Evolutionary conservation across 2,888 invertebrate genomes (phyloP).

Genomic region (Callosobruchus maculatus): DNA sequence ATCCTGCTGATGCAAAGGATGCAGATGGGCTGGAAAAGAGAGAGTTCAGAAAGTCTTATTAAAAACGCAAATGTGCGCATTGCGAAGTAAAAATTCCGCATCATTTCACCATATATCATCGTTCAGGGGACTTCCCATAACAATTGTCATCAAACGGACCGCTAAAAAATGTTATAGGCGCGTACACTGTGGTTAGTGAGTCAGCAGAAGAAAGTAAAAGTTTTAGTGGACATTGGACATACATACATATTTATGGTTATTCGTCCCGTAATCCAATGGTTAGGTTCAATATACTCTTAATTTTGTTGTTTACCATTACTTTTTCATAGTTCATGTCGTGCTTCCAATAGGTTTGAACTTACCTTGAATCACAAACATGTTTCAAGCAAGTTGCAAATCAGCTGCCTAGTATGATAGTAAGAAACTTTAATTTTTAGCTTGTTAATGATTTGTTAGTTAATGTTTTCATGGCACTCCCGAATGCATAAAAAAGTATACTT

Average conservation of each 20-base stretch:
- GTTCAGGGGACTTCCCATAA: background rate
- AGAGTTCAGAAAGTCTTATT: background rate
- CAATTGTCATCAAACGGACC: background rate
- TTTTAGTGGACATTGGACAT: background rate
- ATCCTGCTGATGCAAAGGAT: background rate
- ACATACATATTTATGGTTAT: background rate
- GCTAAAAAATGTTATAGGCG: background rate
- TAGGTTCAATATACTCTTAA: background rate
- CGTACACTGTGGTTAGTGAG: background rate
- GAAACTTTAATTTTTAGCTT: no score
- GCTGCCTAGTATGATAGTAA: no score
- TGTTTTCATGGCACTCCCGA: no score
- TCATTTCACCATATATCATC: background rate
- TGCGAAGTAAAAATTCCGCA: background rate
- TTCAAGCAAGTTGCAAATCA: no score
- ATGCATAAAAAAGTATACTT: no score
- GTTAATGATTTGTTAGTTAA: no score
- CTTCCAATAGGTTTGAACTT: no score
- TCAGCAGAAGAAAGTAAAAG: background rate
- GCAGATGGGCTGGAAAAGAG: background rate
- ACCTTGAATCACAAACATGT: no score
- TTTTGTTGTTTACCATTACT: background rate
- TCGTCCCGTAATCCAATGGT: background rate
- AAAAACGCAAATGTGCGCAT: background rate
- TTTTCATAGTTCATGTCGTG: no score